Conservation (phyloP, 2,888 invertebrate species). For the Byasa hedistus region DNA sequence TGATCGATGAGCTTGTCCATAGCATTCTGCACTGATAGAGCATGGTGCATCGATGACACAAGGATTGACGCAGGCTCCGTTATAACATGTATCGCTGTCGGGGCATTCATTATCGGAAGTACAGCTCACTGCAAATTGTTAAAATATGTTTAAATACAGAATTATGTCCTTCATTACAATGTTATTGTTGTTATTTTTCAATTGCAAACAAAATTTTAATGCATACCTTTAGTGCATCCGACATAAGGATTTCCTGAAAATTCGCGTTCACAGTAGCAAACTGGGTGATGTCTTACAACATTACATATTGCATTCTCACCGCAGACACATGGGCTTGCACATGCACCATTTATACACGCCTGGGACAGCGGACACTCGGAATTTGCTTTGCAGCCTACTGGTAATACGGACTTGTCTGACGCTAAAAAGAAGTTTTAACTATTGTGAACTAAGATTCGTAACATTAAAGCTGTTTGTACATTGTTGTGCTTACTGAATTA, state of each 20-base stretch:
- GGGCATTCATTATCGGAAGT: conserved; percentile 89
- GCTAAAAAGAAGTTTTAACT: conserved; percentile 60
- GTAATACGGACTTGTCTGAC: conserved; percentile 76
- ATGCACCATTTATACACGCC: conserved; percentile 89
- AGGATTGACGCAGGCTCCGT: conserved; percentile 89
- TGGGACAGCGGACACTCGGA: conserved; percentile 90
- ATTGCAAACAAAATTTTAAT: background rate
- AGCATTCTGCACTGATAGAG: conserved; percentile 91
- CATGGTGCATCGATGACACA: conserved; percentile 90
- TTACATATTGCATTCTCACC: conserved; percentile 90
- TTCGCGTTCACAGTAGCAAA: conserved; percentile 89
- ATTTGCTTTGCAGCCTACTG: conserved; percentile 86
- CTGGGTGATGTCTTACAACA: conserved; percentile 91
- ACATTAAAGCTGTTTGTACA: background rate
- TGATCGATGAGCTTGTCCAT: conserved; percentile 88
- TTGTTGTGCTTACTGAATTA: background rate
- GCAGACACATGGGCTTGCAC: conserved; percentile 91
- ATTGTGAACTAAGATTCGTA: background rate
- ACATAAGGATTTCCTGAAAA: conserved; percentile 92
- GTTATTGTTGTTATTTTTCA: background rate
- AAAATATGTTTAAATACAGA: conserved; percentile 5
- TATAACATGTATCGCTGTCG: conserved; percentile 89
- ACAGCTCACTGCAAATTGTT: conserved; percentile 84
- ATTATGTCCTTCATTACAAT: background rate
- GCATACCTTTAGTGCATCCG: conserved; percentile 86